phyloP scores from a whole-genome alignment of 1,140 invertebrate species.

The Papilio machaon region DNA sequence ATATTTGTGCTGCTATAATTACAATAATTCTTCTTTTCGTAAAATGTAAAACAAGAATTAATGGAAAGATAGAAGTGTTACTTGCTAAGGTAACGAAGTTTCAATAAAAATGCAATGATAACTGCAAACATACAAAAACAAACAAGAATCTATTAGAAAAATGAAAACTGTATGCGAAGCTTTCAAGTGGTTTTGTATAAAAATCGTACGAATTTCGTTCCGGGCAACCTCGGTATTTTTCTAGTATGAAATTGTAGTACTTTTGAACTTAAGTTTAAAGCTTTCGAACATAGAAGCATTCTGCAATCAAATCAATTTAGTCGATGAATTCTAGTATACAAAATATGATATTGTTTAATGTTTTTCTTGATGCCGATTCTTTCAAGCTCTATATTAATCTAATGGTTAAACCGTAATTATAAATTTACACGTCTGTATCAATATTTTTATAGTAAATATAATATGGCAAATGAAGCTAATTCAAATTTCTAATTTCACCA shows the following conservation, averaged over 20 bases:
- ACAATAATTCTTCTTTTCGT: too few species aligned
- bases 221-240: not conserved
- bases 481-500: too few species aligned
- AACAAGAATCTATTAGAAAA: not conserved
- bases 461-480: too few species aligned
- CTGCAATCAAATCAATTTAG: not conserved
- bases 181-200: slow-evolving; percentile 19
- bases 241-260: not conserved
- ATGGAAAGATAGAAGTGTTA: not conserved
- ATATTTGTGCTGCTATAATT: too few species aligned
- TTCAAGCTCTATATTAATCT: too few species aligned
- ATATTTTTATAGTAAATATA: too few species aligned
- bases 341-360: not conserved
- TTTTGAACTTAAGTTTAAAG: not conserved
- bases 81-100: not conserved
- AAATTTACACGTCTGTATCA: too few species aligned
- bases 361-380: too few species aligned
- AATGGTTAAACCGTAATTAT: too few species aligned
- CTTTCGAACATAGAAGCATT: not conserved
- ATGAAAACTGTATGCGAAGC: slow-evolving; percentile 12
- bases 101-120: not conserved
- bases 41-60: not conserved
- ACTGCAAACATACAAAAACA: not conserved
- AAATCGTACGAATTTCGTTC: not conserved
- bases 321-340: not conserved